Evolutionary conservation across 1,140 invertebrate genomes (phyloP).

Genomic region (Heterodera schachtii): DNA sequence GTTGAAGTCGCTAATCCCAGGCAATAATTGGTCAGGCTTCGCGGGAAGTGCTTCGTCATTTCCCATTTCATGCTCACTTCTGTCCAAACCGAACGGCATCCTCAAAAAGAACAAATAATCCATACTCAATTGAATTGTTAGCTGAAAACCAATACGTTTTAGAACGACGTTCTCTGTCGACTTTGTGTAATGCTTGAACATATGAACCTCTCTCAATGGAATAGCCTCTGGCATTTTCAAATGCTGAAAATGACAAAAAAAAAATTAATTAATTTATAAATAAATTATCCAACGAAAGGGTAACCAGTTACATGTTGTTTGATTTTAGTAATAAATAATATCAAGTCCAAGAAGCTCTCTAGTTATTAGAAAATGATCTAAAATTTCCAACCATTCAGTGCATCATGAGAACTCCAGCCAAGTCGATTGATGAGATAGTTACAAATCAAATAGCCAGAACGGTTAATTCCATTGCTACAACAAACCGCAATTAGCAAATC

Average conservation of each 20-base stretch:
- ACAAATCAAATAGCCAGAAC: slow-evolving; percentile 85
- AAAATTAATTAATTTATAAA: slow-evolving; percentile 71
- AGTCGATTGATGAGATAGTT: slow-evolving; percentile 70
- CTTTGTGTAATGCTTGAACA: slow-evolving; percentile 65
- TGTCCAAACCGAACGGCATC: not conserved
- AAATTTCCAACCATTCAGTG: slow-evolving; percentile 50
- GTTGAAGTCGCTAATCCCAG: not conserved
- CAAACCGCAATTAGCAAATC: slow-evolving; percentile 83
- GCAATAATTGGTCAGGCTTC: not conserved
- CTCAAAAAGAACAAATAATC: slow-evolving; percentile 22
- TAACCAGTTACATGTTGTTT: no score
- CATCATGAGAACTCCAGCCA: slow-evolving; percentile 66
- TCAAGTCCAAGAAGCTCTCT: no score
- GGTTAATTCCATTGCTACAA: slow-evolving; percentile 87
- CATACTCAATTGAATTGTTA: not conserved
- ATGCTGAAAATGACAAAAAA: slow-evolving; percentile 66
- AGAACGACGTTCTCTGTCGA: slow-evolving; percentile 44
- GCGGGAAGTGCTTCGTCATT: slow-evolving; percentile 14
- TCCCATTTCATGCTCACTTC: slow-evolving; percentile 16
- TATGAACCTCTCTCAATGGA: slow-evolving; percentile 68
- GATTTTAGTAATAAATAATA: no score
- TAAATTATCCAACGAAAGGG: no score
- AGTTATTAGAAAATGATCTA: no score
- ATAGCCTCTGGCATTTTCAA: slow-evolving; percentile 68
- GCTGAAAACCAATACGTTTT: not conserved